Conservation (phyloP, 1,140 invertebrate genomes). For the Anagrus nilaparvatae region DNA sequence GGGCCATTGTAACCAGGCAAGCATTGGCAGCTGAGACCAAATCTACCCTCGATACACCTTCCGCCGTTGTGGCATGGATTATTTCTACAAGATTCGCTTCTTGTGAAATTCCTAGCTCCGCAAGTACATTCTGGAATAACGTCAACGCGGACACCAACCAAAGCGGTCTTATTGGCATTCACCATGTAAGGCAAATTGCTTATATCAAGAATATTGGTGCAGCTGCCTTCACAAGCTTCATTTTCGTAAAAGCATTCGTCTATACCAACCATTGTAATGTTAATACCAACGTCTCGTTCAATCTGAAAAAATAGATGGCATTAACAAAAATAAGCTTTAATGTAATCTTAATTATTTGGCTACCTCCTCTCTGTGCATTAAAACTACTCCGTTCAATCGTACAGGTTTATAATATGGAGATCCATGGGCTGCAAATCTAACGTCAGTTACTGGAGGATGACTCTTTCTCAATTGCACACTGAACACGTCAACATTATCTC, state of each 20-base stretch:
- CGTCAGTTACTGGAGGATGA: constrained; percentile 81
- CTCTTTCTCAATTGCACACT: constrained; percentile 81
- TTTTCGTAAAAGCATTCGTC: constrained; percentile 95
- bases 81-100: constrained; percentile 77
- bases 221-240: constrained; percentile 90
- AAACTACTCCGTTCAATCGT: constrained; percentile 83
- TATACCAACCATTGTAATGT: constrained; percentile 95
- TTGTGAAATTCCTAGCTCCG: constrained; percentile 81
- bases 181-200: constrained; percentile 87
- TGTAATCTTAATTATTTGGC: constrained; percentile 9
- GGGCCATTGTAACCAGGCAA: constrained; percentile 86
- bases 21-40: constrained; percentile 80
- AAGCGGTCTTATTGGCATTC: constrained; percentile 90
- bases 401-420: constrained; percentile 94
- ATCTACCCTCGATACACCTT: constrained; percentile 79
- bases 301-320: constrained; percentile 48
- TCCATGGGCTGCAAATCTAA: constrained; percentile 89
- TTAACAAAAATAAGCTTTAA: background rate
- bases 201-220: constrained; percentile 84
- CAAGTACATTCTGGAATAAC: constrained; percentile 86
- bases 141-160: constrained; percentile 85
- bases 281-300: constrained; percentile 84
- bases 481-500: constrained; percentile 90
- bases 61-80: constrained; percentile 93
- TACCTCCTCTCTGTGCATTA: constrained; percentile 85